These are phyloP conservation scores for Miichthys miiuy DNA, from an alignment of 2,797 vertebrate genomes.

Conservation along the genomic window DNA sequence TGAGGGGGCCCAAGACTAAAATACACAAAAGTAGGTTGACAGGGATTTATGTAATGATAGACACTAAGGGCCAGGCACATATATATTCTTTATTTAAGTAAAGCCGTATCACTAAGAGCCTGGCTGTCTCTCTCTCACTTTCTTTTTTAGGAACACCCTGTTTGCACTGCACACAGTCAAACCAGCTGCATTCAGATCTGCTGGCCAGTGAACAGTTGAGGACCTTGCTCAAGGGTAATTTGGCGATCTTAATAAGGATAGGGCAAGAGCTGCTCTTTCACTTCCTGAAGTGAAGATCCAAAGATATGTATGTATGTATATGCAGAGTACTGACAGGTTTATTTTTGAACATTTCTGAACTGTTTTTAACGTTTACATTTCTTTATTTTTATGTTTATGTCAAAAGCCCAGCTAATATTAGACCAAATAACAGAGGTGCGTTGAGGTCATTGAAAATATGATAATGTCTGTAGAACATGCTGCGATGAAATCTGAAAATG, in stretches of 20 bases:
- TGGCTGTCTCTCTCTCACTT: too few relatives aligned
- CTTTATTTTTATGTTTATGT: background rate
- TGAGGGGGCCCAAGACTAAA: background rate
- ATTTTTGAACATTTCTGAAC: background rate
- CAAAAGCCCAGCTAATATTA: background rate
- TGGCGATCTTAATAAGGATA: background rate
- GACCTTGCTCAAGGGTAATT: background rate
- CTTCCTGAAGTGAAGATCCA: background rate
- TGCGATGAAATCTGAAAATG: conserved; percentile 10
- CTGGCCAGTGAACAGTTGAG: background rate
- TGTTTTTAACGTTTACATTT: background rate
- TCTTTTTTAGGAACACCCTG: background rate
- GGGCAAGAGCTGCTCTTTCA: background rate
- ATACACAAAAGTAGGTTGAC: background rate
- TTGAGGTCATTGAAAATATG: background rate
- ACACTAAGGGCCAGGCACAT: background rate
- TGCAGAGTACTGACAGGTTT: background rate
- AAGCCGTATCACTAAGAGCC: background rate
- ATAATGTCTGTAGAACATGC: conserved; percentile 2
- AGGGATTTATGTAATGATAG: background rate
- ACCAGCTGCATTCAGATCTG: background rate
- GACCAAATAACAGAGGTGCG: background rate
- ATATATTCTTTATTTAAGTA: too few relatives aligned
- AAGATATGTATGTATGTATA: too few relatives aligned
- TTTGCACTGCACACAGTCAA: background rate